A percentile compares a stretch with the other conserved stretches of the same genome.
Conservation (phyloP, 1,140 invertebrate genomes). For the Brachystomella parvula region DNA sequence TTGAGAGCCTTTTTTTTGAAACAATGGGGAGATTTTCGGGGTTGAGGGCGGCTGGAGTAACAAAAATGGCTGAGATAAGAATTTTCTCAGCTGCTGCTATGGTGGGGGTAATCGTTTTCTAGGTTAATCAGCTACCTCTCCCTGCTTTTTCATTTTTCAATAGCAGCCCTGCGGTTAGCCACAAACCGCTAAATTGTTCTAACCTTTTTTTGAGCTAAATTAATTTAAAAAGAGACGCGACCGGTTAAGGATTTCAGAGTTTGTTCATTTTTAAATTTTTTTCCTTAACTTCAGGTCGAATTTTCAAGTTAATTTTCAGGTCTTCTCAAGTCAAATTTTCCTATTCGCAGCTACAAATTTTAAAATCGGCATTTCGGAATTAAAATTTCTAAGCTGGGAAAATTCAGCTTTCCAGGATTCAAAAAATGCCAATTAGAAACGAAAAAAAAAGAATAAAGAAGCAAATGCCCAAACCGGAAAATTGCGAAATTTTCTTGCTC, state of each 20-base stretch:
- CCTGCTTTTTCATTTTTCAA: not conserved
- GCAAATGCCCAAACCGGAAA: not conserved
- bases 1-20: not conserved
- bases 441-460: too few relatives aligned
- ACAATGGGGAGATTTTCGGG: not conserved
- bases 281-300: too few relatives aligned
- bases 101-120: not conserved
- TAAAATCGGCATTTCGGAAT: too few relatives aligned
- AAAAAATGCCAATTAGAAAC: not conserved
- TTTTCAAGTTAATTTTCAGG: too few relatives aligned
- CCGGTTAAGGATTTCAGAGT: too few relatives aligned
- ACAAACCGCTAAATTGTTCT: too few relatives aligned
- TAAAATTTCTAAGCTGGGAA: not conserved
- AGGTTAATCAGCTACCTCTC: not conserved
- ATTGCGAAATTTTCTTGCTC: not conserved
- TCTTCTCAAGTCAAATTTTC: too few relatives aligned
- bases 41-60: not conserved
- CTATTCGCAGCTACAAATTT: too few relatives aligned
- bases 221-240: too few relatives aligned
- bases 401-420: not conserved
- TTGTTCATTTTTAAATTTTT: too few relatives aligned
- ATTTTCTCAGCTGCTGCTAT: not conserved
- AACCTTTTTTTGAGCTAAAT: too few relatives aligned
- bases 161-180: not conserved
- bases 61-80: not conserved